Conservation (phyloP, 1,140 invertebrate genomes). For the Leguminivora glycinivorella region DNA sequence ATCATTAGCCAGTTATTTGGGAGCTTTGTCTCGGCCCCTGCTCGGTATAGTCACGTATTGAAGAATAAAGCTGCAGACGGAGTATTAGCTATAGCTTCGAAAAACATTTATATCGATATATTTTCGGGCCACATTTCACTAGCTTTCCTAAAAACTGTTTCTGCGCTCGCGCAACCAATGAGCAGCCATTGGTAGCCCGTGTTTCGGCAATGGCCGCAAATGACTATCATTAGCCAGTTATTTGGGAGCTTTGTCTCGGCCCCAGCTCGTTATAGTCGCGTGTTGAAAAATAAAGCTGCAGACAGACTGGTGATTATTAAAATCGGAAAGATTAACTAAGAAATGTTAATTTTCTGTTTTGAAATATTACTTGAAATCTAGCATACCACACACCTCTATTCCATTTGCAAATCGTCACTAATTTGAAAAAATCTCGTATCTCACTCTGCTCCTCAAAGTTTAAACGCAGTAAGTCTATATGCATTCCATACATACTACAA, state of each 20-base stretch:
- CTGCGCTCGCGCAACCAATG: background rate
- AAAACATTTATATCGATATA: no score
- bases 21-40: background rate
- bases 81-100: no score
- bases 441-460: no score
- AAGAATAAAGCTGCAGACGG: background rate
- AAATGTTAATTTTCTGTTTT: no score
- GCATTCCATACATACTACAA: no score
- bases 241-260: slow-evolving; percentile 33
- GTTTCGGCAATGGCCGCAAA: slow-evolving; percentile 38
- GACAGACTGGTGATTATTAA: background rate
- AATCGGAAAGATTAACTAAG: no score
- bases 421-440: no score
- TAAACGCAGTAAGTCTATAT: no score
- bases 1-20: slow-evolving; percentile 48
- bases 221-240: slow-evolving; percentile 49
- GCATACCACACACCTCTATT: no score
- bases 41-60: slow-evolving; percentile 21
- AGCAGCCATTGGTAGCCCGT: slow-evolving; percentile 1
- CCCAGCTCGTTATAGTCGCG: slow-evolving; percentile 10
- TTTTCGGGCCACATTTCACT: background rate
- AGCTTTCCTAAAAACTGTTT: background rate
- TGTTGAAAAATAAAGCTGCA: slow-evolving; percentile 14
- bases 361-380: no score
- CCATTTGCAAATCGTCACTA: no score